Base-by-base conservation (phyloP, 2,888 invertebrate genomes). In the Parnassius orleans region DNA sequence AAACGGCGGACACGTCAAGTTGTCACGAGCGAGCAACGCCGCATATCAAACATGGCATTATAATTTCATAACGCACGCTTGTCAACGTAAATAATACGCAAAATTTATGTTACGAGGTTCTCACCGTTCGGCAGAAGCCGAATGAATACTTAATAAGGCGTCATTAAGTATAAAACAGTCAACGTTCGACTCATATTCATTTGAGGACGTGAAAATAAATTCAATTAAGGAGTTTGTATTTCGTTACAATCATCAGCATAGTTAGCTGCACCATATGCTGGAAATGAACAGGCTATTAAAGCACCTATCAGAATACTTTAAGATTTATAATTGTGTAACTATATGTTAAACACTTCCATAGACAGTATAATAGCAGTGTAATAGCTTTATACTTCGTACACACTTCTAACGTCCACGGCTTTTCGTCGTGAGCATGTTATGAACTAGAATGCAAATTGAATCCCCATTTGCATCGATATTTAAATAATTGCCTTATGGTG, bases 21-120 rank as follows among this genome's bases (percentile, higher is more conserved):
- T 14, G 14, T 14, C 5, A 14, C 48, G 48, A 12, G 9, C 66
- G 68, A 74, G 71, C 75, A 77, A 72, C 66, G 69, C 68, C 72
- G 89, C 86, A 90, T 91, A 80, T 80, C 86, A 90, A 91, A 81
- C 77, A 77, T 69, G 66, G 66, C 81, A 90, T 91, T 91, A 91
- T 89, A 86, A 90, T 90, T 87, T 91, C 90, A 91, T 91, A 91
- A 88, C 79, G 86, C 88, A 83, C 83, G 83, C 81, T 80, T 86
- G 90, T 90, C 90, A 86, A 82, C 86, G 81, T 89, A 89, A 89
- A 90, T 90, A 90, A 91, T 91, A 90, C 90, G 90, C 90, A 85
- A 91, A 91, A 90, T 91, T 90, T 90, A 91, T 91, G 90, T 90
- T 90, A 88, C 87, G 86, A 87, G 84, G 87, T 90, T 91, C 90